Base-by-base conservation (phyloP, 2,113 vertebrate genomes). In the Dermatemys mawii region DNA sequence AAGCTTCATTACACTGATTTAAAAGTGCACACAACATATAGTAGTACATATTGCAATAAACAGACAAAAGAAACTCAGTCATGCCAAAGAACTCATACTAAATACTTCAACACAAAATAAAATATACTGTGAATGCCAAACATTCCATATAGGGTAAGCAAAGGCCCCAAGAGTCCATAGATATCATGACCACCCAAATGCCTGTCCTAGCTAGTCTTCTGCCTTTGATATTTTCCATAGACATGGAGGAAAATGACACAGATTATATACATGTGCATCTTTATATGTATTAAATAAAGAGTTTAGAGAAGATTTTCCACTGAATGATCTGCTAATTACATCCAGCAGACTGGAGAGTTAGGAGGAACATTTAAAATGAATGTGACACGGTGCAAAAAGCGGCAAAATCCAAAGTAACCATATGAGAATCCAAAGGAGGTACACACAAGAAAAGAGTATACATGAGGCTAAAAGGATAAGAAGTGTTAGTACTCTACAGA, bases 191-290 rank as follows among this genome's bases (percentile, higher is more conserved):
- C n/a, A 49, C 24, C 82, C 78, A 51, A 83, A 86, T 88, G 32
- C 53, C 73, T 1, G 0, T 27, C 44, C 44, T 35, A 49, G 53
- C 12, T 14, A 67, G 78, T 46, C 22, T 81, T 73, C 84, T 92
- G 26, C 83, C 80, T 91, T 84, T 60, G 51, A 55, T 60, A 87
- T 87, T 91, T 91, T 54, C 16, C 55, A 32, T 70, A 51, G 92
- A 80, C 90, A 91, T 63, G 3, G 60, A 76, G 60, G 90, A 96
- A 83, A 92, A 93, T 91, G 92, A 82, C 86, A 70, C 13, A 48
- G 41, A 92, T 35, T 14, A 57, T 51, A 87, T 54, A 29, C 22
- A 88, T 38, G 87, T 81, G 22, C 89, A 73, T 21, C 84, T 88
- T 60, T 76, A 14, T 48, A n/a, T 87, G 48, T 0, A 0, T 91